Percentiles rank a stretch among this genome's conserved stretches.
Conservation (phyloP, 2,888 invertebrate genomes). For the Amiota communis region DNA sequence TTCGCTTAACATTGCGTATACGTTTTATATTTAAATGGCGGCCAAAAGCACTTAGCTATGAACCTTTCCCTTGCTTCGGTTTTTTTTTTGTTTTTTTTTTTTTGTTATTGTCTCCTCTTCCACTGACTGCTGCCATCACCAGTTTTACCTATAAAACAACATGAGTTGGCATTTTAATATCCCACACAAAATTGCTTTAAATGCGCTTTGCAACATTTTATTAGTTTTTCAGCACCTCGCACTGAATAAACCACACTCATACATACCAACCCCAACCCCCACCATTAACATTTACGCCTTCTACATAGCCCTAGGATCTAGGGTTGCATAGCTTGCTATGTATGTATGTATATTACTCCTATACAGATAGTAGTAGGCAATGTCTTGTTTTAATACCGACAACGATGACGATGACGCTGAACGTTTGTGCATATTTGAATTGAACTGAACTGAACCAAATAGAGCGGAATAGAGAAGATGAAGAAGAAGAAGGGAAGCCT, state of each 20-base stretch:
- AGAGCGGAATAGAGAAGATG: too few relatives aligned
- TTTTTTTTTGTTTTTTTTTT: too few relatives aligned
- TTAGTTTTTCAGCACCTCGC: conserved; percentile 13
- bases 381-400: conserved; percentile 2
- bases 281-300: not conserved
- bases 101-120: too few relatives aligned
- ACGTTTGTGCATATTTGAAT: conserved; percentile 24
- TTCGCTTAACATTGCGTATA: not conserved
- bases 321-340: too few relatives aligned
- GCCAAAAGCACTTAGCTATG: not conserved
- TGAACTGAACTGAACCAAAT: too few relatives aligned
- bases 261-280: not conserved
- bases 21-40: conserved; percentile 11
- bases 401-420: not conserved
- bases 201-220: conserved; percentile 5
- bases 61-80: too few relatives aligned
- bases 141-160: not conserved
- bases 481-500: conserved; percentile 7
- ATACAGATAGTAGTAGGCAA: not conserved
- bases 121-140: too few relatives aligned
- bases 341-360: too few relatives aligned
- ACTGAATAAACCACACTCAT: not conserved
- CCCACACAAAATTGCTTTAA: not conserved
- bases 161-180: conserved; percentile 15
- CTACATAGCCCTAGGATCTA: not conserved